Conservation (phyloP, 2,797 vertebrate species). For the Siniperca scherzeri region DNA sequence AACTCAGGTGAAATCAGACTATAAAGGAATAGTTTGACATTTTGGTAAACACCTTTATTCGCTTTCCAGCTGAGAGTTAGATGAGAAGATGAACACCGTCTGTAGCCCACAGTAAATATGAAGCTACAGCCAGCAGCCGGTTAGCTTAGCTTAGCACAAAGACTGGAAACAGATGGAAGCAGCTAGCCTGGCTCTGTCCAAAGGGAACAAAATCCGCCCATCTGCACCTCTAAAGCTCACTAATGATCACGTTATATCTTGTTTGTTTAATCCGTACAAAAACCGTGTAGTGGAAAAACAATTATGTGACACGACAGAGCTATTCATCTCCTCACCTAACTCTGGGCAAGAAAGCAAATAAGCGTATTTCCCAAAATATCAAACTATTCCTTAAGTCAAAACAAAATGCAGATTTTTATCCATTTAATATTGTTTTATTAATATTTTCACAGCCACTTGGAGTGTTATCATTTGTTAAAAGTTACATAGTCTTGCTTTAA, state of each 20-base stretch:
- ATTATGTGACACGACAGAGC: not conserved
- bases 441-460: not conserved
- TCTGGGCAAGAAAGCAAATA: not conserved
- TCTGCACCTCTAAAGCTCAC: not conserved
- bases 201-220: too few relatives aligned
- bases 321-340: not conserved
- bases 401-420: not conserved
- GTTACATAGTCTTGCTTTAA: not conserved
- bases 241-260: not conserved
- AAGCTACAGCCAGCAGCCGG: not conserved
- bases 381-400: not conserved
- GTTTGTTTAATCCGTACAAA: not conserved
- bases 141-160: slow-evolving; percentile 4
- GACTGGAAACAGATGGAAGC: not conserved
- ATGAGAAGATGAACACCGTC: not conserved
- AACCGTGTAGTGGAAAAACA: not conserved
- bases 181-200: not conserved
- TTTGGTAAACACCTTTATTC: not conserved
- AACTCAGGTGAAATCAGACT: not conserved
- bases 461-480: too few relatives aligned
- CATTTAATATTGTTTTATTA: not conserved
- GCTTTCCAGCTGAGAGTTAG: not conserved
- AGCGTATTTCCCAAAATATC: not conserved
- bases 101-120: not conserved
- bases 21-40: not conserved